These are phyloP conservation scores for Drosophila greeni DNA, from an alignment of 2,888 invertebrate genomes.

Conservation along the genomic window DNA sequence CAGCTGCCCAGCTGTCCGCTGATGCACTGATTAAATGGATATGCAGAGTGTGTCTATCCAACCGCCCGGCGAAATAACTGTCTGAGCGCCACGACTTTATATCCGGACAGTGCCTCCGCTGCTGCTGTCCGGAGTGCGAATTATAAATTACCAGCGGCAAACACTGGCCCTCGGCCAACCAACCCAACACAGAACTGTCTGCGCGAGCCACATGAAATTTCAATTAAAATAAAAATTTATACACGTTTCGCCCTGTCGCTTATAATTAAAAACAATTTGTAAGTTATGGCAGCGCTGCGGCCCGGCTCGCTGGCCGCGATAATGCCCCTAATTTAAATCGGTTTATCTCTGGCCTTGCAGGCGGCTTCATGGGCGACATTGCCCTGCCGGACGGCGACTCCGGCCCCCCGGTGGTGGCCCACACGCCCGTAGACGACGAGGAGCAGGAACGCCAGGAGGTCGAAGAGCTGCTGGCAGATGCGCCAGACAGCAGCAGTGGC, in stretches of 20 bases:
- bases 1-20: constrained; percentile 27
- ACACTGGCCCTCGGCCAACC: constrained; percentile 15
- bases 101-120: constrained; percentile 14
- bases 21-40: constrained; percentile 68
- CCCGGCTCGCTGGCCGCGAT: not conserved
- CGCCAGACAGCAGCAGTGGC: constrained; percentile 28
- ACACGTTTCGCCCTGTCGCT: constrained; percentile 36
- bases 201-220: constrained; percentile 64
- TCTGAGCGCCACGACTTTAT: constrained; percentile 23
- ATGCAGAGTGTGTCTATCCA: constrained; percentile 55
- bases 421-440: constrained; percentile 75
- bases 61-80: constrained; percentile 47
- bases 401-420: constrained; percentile 54
- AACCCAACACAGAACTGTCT: constrained; percentile 9
- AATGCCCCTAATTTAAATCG: constrained; percentile 34
- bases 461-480: constrained; percentile 60
- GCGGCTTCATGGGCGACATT: constrained; percentile 90
- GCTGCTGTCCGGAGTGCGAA: constrained; percentile 48
- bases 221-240: constrained; percentile 71
- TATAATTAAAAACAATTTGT: constrained; percentile 60
- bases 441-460: constrained; percentile 64
- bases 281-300: constrained; percentile 26
- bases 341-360: constrained; percentile 80
- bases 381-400: constrained; percentile 83
- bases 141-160: constrained; percentile 59